Evolutionary conservation across 2,888 invertebrate species (phyloP).

Genomic region (Tiphia femorata): DNA sequence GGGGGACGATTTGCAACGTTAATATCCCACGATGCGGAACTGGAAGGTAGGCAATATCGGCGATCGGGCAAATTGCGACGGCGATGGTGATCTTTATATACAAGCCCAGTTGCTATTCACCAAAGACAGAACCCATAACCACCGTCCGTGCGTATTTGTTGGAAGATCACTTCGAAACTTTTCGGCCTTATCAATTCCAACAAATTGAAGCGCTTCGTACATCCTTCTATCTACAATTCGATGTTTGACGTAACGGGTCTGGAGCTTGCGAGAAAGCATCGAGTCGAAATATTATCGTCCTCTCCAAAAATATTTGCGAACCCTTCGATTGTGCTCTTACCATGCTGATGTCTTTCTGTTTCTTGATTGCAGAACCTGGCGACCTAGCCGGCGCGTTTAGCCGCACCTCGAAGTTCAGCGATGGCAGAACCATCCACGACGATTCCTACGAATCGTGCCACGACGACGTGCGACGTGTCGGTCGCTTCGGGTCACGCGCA

Average conservation of each 20-base stretch:
- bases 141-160: too few relatives aligned
- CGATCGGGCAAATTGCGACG: conserved; percentile 49
- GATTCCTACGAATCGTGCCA: neutral
- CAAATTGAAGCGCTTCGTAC: neutral
- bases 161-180: neutral
- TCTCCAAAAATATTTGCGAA: too few relatives aligned
- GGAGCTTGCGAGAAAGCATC: too few relatives aligned
- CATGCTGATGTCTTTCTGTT: conserved; percentile 44
- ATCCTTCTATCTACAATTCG: too few relatives aligned
- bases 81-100: conserved; percentile 38
- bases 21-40: conserved; percentile 45
- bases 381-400: conserved; percentile 60
- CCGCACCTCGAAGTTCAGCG: conserved; percentile 45
- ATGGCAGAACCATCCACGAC: conserved; percentile 29
- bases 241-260: too few relatives aligned
- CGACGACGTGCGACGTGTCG: too few relatives aligned
- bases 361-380: conserved; percentile 67
- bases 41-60: conserved; percentile 42
- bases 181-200: neutral
- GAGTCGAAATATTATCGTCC: too few relatives aligned
- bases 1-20: conserved; percentile 32
- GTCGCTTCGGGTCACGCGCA: too few relatives aligned
- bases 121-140: too few relatives aligned
- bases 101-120: neutral
- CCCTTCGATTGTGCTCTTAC: too few relatives aligned